Evolutionary conservation across 2,888 invertebrate species (phyloP), one percentile per base, ranked within the genome.

Genomic region (Orthosia gracilis): DNA sequence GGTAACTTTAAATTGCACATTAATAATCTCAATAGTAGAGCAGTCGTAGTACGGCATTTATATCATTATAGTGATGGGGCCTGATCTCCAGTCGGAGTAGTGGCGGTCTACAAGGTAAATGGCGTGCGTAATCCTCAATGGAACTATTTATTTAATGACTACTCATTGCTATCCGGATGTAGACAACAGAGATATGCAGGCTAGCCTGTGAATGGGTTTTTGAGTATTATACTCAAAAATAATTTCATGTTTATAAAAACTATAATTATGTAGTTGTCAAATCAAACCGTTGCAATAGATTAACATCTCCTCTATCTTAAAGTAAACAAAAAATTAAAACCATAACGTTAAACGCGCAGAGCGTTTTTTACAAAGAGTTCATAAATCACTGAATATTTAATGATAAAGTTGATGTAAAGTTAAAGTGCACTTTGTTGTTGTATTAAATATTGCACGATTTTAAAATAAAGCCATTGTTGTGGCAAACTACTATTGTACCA

Each of bases 111-210:
- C 78, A 78, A 86, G 80, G 80, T 84, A 84, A 85, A 78, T 82
- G 57, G 68, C 62, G 62, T 78, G 82, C 77, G 75, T 82, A 81
- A 78, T 84, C 66, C 50, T 78, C 79, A 73, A 82, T 84, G 72
- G 70, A 84, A 82, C 80, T 80, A 82, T 85, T 80, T 82, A 78
- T 78, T 76, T 80, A 83, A 86, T 77, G 75, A 76, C 78, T 58
- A 73, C 66, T 82, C 76, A 83, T 85, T 84, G 80, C 74, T 82
- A 79, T 86, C 78, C 86, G 85, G 87, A 84, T 84, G 70, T 71
- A 45, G 21, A 70, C 49, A 73, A 69, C 68, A 45, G 40, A 73
- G 49, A 73, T 31, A 54, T 49, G 69, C 59, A 50, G 58, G 26
- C 49, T 57, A 69, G 52, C 52, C 55, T 74, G 26, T 40, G n/a